Evolutionary conservation across 2,113 vertebrate genomes (phyloP), one percentile per base, ranked within the genome.

Genomic region (Chamaea fasciata): DNA sequence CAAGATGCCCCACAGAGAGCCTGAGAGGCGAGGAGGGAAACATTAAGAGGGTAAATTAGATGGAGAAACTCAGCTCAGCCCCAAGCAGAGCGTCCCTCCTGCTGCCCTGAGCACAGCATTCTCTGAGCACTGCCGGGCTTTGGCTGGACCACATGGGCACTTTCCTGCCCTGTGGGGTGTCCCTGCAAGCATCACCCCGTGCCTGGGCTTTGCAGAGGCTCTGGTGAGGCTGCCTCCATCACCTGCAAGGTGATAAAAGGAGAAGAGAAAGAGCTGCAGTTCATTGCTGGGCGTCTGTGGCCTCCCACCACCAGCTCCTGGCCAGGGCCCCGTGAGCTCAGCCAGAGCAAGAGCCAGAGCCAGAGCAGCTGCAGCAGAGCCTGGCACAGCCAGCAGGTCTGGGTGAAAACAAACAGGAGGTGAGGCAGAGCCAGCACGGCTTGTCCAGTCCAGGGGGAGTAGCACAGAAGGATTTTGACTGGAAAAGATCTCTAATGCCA

Each of bases 351-450:
- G 27, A 62, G 62, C 20, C 28, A 64, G 62, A 31, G 20, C 39
- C 60, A 63, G 27, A 41, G 39, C 53, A 49, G 2, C 17, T 13
- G 5, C 1, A 11, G 52, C 50, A 46, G 68, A 49, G n/a, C 15
- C 30, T 24, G 27, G 68, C 19, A 16, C 9, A 21, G 35, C 6
- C 20, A 7, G 0, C 0, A 2, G 22, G 6, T 7, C 16, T 2
- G 41, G 56, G 9, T 22, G 27, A 37, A 14, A 47, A 18, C 3
- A 9, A 46, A 7, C 56, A 23, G 20, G 16, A 28, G 39, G 4
- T 2, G 30, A 50, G 77, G 49, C 26, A 53, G n/a, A 30, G 47
- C 60, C 82, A 60, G n/a, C 55, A 42, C 1, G 16, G 41, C 49
- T 19, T 13, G 7, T 35, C 35, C 71, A 18, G 52, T 52, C 26